Percentiles rank a stretch among this genome's conserved stretches.
Conservation (phyloP, 1,140 invertebrate species). For the Trachymyrmex septentrionalis region DNA sequence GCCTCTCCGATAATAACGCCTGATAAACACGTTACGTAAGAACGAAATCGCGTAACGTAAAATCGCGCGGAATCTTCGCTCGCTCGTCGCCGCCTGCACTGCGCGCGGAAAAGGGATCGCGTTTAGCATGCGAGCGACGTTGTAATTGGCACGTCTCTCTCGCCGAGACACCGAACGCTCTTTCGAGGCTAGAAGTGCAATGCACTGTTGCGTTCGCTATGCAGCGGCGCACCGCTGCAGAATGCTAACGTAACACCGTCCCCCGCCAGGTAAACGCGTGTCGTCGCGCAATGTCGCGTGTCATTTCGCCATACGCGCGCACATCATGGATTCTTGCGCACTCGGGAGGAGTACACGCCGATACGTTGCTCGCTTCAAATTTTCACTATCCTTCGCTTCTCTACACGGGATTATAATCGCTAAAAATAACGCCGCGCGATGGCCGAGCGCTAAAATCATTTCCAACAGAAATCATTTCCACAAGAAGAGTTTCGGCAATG, state of each 20-base stretch:
- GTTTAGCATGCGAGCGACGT: conserved; percentile 73
- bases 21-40: conserved; percentile 45
- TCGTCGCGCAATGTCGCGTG: conserved; percentile 20
- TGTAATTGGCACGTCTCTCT: conserved; percentile 77
- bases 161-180: conserved; percentile 72
- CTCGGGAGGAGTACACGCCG: not conserved
- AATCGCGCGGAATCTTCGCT: conserved; percentile 32
- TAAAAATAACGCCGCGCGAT: not conserved
- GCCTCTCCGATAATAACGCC: not conserved
- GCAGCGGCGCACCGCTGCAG: conserved; percentile 60
- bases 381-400: not conserved
- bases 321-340: not conserved
- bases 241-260: conserved; percentile 67
- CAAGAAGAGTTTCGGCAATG: not conserved
- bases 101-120: conserved; percentile 70
- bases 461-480: not conserved
- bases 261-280: conserved; percentile 27
- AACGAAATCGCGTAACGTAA: conserved; percentile 32
- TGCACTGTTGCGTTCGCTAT: conserved; percentile 73
- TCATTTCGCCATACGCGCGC: conserved; percentile 4
- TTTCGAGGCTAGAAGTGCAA: conserved; percentile 78
- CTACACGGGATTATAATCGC: not conserved
- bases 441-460: not conserved
- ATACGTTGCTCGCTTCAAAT: not conserved
- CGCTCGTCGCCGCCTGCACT: not conserved